Evolutionary conservation across 2,797 vertebrate species (phyloP), one percentile per base, ranked within the genome.

Genomic region (Cyprinodon diabolis): DNA sequence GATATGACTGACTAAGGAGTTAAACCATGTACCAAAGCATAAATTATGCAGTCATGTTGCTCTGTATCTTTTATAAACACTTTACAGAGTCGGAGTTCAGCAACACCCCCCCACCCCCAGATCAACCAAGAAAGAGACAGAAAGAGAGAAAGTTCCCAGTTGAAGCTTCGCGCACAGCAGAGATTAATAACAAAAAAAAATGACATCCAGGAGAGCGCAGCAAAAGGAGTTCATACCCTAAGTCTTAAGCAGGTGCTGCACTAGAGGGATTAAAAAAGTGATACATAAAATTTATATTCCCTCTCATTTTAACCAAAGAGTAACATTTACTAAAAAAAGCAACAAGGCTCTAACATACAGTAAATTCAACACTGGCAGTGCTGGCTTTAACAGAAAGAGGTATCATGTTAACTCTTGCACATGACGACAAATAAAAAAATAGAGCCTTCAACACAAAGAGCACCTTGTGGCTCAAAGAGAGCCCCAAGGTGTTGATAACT

Each of bases 11-110:
- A 15, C 48, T 60, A 10, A 79, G 66, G 82, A 86, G 89, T 91
- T 88, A 89, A 54, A 87, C 82, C 90, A 77, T 78, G 82, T 79
- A 84, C 77, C 76, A 68, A 75, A n/a, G 74, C 78, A 90, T 92
- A 72, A 93, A 93, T 93, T 84, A 93, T 94, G 85, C 87, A 94
- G 77, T 10, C 25, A 72, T 84, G 85, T 86, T 81, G 79, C 86
- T 52, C 75, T 85, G 86, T 91, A 81, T 90, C 81, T 91, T 90
- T 92, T 83, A 87, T 89, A 90, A 93, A 91, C 80, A 79, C 77
- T 75, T 86, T 78, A 88, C 87, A 87, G 78, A 82, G 69, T 69
- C 52, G 75, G 58, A 74, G 76, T 77, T 79, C 58, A 84, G 80
- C 72, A 76, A 85, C 76, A 79, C 58, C 79, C 75, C 45, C 62